phyloP scores from a whole-genome alignment of 2,113 vertebrate species.

The Fukomys damarensis region DNA sequence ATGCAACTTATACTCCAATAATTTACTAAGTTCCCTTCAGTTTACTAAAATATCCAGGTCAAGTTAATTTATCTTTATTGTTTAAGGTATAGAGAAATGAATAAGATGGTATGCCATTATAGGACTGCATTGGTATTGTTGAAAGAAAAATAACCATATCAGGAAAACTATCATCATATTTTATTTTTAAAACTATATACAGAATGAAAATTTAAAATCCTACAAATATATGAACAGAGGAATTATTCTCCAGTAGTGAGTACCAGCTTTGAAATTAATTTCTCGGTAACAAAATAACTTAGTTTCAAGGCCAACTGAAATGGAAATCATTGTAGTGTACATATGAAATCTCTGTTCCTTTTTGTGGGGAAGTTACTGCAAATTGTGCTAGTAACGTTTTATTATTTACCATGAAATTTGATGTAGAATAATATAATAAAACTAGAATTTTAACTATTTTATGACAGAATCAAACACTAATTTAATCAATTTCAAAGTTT shows the following conservation, averaged over 20 bases:
- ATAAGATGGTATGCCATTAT: not conserved
- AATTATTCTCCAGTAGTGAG: not conserved
- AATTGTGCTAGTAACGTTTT: not conserved
- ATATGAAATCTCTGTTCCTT: not conserved
- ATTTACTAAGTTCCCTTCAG: not conserved
- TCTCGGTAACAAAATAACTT: not conserved
- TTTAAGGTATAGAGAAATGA: not conserved
- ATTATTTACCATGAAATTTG: not conserved
- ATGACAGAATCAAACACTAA: not conserved
- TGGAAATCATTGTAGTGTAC: not conserved
- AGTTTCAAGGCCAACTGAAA: not conserved
- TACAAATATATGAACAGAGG: not conserved
- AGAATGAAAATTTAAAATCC: not conserved
- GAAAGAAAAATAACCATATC: not conserved
- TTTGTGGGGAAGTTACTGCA: not conserved
- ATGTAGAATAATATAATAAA: conserved; percentile 40
- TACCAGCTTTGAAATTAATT: not conserved
- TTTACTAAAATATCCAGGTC: conserved; percentile 31
- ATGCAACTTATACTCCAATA: not conserved
- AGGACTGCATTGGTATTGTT: not conserved
- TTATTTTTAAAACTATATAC: not conserved
- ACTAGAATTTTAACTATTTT: not conserved
- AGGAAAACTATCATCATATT: not conserved
- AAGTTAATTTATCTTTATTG: not conserved
- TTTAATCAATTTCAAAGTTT: conserved; percentile 56